A percentile compares a stretch with the other conserved stretches of the same genome.
Evolutionary conservation across 2,797 vertebrate genomes (phyloP).

Genomic region (Apogon talboti): DNA sequence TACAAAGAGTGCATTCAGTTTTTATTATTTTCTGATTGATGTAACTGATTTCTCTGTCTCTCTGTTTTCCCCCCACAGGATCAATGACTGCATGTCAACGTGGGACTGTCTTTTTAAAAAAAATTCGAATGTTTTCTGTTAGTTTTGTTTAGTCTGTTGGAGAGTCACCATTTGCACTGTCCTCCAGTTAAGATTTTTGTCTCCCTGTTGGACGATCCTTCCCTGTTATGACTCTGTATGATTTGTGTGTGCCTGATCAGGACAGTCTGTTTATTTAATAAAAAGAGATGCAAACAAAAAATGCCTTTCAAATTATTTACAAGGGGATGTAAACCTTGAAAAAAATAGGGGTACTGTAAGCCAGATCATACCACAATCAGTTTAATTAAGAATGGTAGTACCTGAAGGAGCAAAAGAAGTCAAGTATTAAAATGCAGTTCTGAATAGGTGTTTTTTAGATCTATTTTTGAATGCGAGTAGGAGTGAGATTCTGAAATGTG

Average conservation of each 20-base stretch:
- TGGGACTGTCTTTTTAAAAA: conserved; percentile 45
- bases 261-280: conserved; percentile 81
- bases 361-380: neutral
- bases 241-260: conserved; percentile 66
- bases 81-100: conserved; percentile 59
- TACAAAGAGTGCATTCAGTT: neutral
- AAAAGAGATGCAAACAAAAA: conserved; percentile 60
- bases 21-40: too few species aligned
- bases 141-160: conserved; percentile 43
- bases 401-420: conserved; percentile 17
- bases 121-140: conserved; percentile 15
- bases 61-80: conserved; percentile 73
- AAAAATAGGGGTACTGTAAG: neutral
- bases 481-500: conserved; percentile 33
- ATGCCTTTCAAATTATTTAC: neutral
- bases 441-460: conserved; percentile 9
- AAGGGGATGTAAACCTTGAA: neutral
- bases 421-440: conserved; percentile 17
- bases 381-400: neutral
- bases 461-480: conserved; percentile 34
- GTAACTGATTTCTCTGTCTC: neutral
- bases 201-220: conserved; percentile 48
- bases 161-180: conserved; percentile 65
- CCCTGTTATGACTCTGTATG: conserved; percentile 47
- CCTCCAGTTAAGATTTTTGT: conserved; percentile 48